Base-by-base conservation (phyloP, 2,797 vertebrate genomes). In the Falco berigora region DNA sequence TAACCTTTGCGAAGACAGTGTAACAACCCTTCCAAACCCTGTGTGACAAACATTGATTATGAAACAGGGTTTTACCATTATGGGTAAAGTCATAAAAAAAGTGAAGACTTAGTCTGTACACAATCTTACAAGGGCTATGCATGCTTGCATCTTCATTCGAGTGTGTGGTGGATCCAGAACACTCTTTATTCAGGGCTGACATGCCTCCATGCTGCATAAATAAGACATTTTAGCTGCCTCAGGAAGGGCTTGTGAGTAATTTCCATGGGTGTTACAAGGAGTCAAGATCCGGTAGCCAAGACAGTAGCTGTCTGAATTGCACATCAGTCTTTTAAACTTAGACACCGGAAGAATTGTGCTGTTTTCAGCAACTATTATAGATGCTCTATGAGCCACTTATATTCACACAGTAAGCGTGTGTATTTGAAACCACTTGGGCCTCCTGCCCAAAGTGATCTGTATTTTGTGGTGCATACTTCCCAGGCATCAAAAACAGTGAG, bases 321-420 rank as follows among this genome's bases (percentile, higher is more conserved):
- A 82, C 36, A 36, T 50, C 24, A 13, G 3, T 4, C 34, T 91
- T 78, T 55, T 66, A 30, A 86, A 55, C 16, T 49, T 9, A 77
- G 85, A 73, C 15, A 64, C 9, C 47, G 66, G 52, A 86, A 75
- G 40, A 64, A 72, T 1, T 73, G 32, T 40, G 55, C 34, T 85
- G 64, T 49, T 89, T 95, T 75, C 62, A 67, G 53, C 22, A 74
- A 36, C 58, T 46, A 10, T 28, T 42, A 25, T 4, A 90, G 64
- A 36, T 36, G 58, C 3, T 58, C 21, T 58, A 58, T 5, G 38
- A 67, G 55, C 9, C 7, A 22, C 40, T 86, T 50, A 30, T 1
- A 14, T 21, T 76, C 32, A 61, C 6, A 38, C 11, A 58, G 20
- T n/a, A 30, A 67, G 14, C 32, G 25, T 20, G 4, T 0, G 0